Percentiles rank a stretch among this genome's conserved stretches.
Conservation (phyloP, 2,113 vertebrate genomes). For the Trochalopteron elliotii region DNA sequence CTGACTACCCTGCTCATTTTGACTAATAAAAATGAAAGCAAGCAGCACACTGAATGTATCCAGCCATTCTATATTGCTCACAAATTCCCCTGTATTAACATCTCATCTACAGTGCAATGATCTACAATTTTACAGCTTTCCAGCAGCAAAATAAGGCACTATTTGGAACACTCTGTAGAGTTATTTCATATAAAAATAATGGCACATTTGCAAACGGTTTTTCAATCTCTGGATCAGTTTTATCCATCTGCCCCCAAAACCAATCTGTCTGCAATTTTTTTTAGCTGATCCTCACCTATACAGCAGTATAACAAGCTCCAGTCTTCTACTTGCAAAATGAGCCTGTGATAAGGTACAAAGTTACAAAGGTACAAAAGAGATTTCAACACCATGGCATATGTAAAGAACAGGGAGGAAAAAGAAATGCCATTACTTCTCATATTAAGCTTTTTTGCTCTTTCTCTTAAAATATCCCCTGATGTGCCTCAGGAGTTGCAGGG, state of each 20-base stretch:
- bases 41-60: background rate
- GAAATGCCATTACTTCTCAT: background rate
- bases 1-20: background rate
- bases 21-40: background rate
- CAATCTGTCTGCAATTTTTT: background rate
- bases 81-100: background rate
- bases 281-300: background rate
- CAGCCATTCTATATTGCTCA: background rate
- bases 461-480: background rate
- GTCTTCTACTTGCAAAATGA: background rate
- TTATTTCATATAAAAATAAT: constrained; percentile 1
- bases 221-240: constrained; percentile 6
- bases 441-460: background rate
- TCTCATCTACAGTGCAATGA: background rate
- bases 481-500: background rate
- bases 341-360: background rate
- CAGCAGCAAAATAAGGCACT: background rate
- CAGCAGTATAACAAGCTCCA: background rate
- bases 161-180: background rate
- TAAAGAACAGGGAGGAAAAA: background rate
- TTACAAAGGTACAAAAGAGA: background rate
- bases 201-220: background rate
- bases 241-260: background rate
- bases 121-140: background rate
- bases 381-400: fast-evolving